A percentile compares a stretch with the other conserved stretches of the same genome.
Conservation (phyloP, 1,140 invertebrate genomes). For the Drosophila nasuta region DNA sequence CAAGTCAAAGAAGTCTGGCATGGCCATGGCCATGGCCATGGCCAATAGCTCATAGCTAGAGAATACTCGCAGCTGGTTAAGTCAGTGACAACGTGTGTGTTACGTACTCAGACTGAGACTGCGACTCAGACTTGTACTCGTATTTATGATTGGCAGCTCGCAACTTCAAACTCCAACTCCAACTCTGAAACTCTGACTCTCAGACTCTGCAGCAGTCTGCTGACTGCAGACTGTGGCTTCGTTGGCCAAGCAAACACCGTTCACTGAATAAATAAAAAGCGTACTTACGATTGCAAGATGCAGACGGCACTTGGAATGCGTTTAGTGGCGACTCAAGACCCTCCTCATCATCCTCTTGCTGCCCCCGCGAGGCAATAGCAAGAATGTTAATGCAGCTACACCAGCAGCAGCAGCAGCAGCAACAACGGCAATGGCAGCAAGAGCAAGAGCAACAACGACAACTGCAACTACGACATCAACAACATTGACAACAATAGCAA, state of each 20-base stretch:
- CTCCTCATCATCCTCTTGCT: conserved; percentile 13
- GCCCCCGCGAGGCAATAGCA: conserved; percentile 36
- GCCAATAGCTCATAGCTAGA: not conserved
- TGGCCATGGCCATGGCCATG: conserved; percentile 10
- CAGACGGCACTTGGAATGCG: conserved; percentile 66
- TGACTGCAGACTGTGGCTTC: conserved; percentile 20
- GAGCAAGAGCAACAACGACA: conserved; percentile 24
- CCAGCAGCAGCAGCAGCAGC: conserved; percentile 14
- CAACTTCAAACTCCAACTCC: conserved; percentile 17
- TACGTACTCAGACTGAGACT: conserved; percentile 33
- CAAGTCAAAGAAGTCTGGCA: conserved; percentile 51
- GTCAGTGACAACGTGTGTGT: conserved; percentile 67
- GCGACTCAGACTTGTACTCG: conserved; percentile 3
- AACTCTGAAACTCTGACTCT: not conserved
- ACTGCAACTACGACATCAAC: conserved; percentile 8
- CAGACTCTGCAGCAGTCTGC: conserved; percentile 8
- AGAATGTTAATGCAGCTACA: conserved; percentile 73
- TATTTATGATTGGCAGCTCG: conserved; percentile 74
- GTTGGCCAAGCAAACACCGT: conserved; percentile 72
- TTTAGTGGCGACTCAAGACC: conserved; percentile 56
- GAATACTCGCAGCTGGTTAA: not conserved
- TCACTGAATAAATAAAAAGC: conserved; percentile 74
- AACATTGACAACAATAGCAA: conserved; percentile 26
- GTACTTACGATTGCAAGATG: conserved; percentile 53
- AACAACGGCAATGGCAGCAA: conserved; percentile 23